These are phyloP conservation scores for Nasonia longicornis DNA, from an alignment of 1,140 invertebrate genomes.

Conservation along the genomic window DNA sequence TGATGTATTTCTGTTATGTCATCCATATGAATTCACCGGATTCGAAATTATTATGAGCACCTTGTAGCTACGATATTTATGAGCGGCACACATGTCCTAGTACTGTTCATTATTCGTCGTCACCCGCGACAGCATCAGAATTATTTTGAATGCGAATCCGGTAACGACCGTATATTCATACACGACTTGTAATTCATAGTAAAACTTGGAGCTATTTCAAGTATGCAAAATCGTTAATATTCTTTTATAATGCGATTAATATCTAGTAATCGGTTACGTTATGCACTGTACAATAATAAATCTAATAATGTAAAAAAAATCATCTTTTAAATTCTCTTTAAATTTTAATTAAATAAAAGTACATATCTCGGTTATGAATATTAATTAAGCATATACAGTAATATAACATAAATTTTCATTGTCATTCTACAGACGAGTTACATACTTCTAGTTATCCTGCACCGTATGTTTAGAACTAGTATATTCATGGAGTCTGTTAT, in stretches of 20 bases:
- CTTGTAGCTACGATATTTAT: not conserved
- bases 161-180: not conserved
- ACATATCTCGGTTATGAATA: no score
- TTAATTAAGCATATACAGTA: no score
- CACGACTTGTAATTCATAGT: not conserved
- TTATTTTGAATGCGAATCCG: not conserved
- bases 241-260: no score
- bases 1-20: not conserved
- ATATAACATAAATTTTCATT: no score
- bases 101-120: not conserved
- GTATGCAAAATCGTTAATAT: no score
- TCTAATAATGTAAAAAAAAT: no score
- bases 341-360: no score
- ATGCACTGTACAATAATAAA: no score
- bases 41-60: not conserved
- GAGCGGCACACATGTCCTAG: not conserved
- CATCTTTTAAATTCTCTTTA: no score
- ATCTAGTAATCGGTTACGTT: no score
- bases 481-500: slow-evolving; percentile 17
- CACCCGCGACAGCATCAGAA: not conserved
- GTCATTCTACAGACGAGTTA: not conserved
- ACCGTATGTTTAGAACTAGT: not conserved
- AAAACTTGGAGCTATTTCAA: not conserved
- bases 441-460: not conserved
- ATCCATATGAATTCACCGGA: not conserved